Evolutionary conservation across 2,113 vertebrate genomes (phyloP).

Genomic region (Ammodramus savannarum): DNA sequence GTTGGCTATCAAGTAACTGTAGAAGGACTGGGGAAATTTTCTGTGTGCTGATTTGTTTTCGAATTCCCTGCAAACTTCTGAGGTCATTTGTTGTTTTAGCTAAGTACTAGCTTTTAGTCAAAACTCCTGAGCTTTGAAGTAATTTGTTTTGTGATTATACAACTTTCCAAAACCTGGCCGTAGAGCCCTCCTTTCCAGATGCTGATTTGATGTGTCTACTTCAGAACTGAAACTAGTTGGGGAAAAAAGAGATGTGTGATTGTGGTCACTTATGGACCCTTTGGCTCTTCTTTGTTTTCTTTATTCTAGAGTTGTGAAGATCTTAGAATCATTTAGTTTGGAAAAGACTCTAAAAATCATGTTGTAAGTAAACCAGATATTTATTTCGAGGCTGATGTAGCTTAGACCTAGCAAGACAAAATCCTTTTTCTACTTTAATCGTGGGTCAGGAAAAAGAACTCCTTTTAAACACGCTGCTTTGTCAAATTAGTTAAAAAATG

Average conservation of each 20-base stretch:
- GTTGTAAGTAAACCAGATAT: neutral
- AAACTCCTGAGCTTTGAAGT: neutral
- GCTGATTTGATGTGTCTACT: neutral
- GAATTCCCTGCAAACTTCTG: neutral
- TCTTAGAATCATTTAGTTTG: neutral
- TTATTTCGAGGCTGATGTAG: neutral
- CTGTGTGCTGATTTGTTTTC: neutral
- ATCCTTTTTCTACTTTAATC: neutral
- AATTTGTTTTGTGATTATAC: neutral
- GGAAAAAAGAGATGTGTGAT: neutral
- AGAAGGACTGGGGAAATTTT: neutral
- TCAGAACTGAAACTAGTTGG: neutral
- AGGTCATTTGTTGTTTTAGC: neutral
- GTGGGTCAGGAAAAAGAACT: neutral
- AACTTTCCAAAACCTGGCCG: accelerated
- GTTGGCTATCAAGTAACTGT: neutral
- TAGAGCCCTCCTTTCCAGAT: neutral
- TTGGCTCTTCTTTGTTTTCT: neutral
- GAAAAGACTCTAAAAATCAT: neutral
- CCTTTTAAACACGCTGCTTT: neutral
- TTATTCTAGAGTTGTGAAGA: neutral
- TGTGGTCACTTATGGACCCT: neutral
- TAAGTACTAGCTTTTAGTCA: neutral
- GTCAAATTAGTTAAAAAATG: neutral
- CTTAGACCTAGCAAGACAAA: neutral